Evolutionary conservation across 2,797 vertebrate genomes (phyloP).

Genomic region (Echiichthys vipera): DNA sequence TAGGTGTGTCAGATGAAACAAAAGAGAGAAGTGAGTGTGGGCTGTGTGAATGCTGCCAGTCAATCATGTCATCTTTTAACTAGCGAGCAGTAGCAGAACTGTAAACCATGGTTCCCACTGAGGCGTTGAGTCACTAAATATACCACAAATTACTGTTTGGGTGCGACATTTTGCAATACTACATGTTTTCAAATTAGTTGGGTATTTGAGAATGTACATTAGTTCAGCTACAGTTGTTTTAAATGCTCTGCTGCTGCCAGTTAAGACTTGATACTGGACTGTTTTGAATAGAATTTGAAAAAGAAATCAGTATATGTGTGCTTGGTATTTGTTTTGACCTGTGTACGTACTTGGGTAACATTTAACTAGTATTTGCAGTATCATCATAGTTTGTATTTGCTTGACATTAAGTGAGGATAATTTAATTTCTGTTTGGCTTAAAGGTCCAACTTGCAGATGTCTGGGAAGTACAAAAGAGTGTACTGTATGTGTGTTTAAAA

Average conservation of each 20-base stretch:
- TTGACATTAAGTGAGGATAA: background rate
- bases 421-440: background rate
- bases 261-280: background rate
- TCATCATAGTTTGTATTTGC: background rate
- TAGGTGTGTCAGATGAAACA: constrained; percentile 35
- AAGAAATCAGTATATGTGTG: background rate
- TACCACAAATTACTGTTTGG: constrained; percentile 9
- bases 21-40: constrained; percentile 12
- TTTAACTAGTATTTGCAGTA: background rate
- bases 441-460: background rate
- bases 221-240: background rate
- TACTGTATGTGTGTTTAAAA: too few relatives aligned
- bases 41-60: constrained; percentile 22
- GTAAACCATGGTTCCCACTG: background rate
- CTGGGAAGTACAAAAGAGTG: background rate
- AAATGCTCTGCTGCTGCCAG: background rate
- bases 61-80: constrained; percentile 4
- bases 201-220: constrained; percentile 13
- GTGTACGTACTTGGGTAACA: background rate
- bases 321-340: background rate
- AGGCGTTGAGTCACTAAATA: constrained; percentile 7
- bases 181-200: constrained; percentile 7
- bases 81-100: background rate
- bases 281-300: background rate
- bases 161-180: background rate